phyloP scores from a whole-genome alignment of 2,888 invertebrate species.

The Orthosia gothica region DNA sequence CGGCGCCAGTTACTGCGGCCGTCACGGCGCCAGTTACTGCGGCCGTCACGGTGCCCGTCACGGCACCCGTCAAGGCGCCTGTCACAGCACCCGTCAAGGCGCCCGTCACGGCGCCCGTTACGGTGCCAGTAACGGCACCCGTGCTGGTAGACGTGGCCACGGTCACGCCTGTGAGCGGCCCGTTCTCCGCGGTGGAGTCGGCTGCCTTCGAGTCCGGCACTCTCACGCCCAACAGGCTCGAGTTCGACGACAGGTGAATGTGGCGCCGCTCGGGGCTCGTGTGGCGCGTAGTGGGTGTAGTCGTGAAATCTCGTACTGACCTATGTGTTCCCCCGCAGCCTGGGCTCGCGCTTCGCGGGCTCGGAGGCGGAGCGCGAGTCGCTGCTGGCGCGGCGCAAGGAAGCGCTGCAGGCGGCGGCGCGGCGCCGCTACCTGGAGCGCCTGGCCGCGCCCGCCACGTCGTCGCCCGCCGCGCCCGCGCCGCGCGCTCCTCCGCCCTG shows the following conservation, averaged over 20 bases:
- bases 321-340: neutral
- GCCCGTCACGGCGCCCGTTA: neutral
- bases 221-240: slow-evolving; percentile 7
- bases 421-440: slow-evolving; percentile 90
- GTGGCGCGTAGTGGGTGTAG: no score
- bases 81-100: neutral
- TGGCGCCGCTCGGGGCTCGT: no score
- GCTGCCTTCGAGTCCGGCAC: neutral
- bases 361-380: slow-evolving; percentile 93
- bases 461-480: slow-evolving; percentile 10
- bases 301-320: neutral
- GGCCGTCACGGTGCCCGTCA: slow-evolving; percentile 23
- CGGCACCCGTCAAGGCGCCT: neutral
- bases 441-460: slow-evolving; percentile 21
- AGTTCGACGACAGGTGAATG: slow-evolving; percentile 36
- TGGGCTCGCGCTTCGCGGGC: slow-evolving; percentile 91
- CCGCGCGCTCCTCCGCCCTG: slow-evolving; percentile 12
- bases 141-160: slow-evolving; percentile 35
- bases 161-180: neutral
- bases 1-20: no score
- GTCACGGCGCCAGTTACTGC: no score
- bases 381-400: slow-evolving; percentile 93
- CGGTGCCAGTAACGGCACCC: neutral
- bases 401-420: slow-evolving; percentile 92
- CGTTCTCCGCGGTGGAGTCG: slow-evolving; percentile 1